These are phyloP conservation scores for Arctia plantaginis DNA, from an alignment of 2,888 invertebrate genomes.

Conservation along the genomic window DNA sequence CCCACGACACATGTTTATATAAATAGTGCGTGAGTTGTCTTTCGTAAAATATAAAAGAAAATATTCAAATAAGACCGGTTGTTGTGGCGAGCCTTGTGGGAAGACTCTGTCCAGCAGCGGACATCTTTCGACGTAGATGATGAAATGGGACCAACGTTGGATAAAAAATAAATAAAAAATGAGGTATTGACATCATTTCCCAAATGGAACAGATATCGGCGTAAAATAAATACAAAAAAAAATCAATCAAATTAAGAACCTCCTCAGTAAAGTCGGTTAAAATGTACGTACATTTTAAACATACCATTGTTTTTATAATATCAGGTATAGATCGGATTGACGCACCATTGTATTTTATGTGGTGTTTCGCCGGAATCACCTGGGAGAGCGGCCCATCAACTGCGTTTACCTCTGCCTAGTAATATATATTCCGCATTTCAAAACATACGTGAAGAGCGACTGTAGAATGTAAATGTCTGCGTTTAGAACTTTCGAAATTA, in stretches of 20 bases:
- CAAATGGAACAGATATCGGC: too few relatives aligned
- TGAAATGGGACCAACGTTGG: too few relatives aligned
- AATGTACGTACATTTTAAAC: conserved; percentile 25
- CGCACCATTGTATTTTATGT: conserved; percentile 47
- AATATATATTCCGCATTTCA: conserved; percentile 49
- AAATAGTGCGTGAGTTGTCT: too few relatives aligned
- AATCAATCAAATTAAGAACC: background rate
- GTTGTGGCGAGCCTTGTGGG: too few relatives aligned
- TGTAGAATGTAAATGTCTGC: conserved; percentile 37
- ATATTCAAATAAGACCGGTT: too few relatives aligned
- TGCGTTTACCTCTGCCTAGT: conserved; percentile 41
- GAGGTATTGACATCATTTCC: too few relatives aligned
- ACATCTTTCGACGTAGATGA: too few relatives aligned
- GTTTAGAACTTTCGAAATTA: background rate
- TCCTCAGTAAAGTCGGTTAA: background rate
- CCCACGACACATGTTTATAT: too few relatives aligned
- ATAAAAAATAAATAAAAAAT: too few relatives aligned
- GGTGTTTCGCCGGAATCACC: conserved; percentile 36
- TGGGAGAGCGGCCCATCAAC: conserved; percentile 35
- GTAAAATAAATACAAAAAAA: background rate
- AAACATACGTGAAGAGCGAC: conserved; percentile 45
- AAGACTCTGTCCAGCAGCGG: too few relatives aligned
- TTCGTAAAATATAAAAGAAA: too few relatives aligned
- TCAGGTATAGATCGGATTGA: conserved; percentile 38
- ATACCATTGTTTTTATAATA: conserved; percentile 18